phyloP scores from a whole-genome alignment of 1,140 invertebrate genomes.

The Solen grandis region DNA sequence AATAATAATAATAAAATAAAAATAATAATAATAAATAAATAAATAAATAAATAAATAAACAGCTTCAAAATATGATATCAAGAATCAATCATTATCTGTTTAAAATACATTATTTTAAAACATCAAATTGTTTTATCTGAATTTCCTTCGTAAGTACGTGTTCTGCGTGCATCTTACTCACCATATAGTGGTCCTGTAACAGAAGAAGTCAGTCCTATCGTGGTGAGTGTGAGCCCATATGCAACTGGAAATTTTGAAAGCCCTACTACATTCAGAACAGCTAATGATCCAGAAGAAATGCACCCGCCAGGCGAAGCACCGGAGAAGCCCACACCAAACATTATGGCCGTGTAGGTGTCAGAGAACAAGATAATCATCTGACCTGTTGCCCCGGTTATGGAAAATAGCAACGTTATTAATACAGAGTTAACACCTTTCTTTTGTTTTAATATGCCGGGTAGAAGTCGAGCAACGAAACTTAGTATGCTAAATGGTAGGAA shows the following conservation, averaged over 20 bases:
- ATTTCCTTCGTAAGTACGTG: too few relatives aligned
- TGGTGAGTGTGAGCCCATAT: conserved; percentile 5
- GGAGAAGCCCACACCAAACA: conserved; percentile 20
- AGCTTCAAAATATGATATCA: too few relatives aligned
- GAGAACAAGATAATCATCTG: not conserved
- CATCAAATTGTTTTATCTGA: too few relatives aligned
- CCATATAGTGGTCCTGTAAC: not conserved
- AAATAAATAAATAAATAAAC: too few relatives aligned
- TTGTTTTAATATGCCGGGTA: not conserved
- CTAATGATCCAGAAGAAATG: not conserved
- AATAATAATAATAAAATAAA: too few relatives aligned
- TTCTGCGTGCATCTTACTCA: too few relatives aligned
- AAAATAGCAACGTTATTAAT: not conserved
- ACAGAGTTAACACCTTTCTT: not conserved
- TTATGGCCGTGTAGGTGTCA: not conserved
- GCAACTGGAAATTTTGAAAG: not conserved
- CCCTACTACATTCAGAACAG: not conserved
- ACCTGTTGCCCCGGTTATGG: not conserved
- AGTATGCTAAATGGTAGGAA: not conserved
- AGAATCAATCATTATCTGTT: too few relatives aligned
- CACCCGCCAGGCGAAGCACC: conserved; percentile 3
- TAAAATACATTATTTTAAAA: too few relatives aligned
- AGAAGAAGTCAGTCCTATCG: not conserved
- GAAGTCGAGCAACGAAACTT: not conserved
- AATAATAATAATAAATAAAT: too few relatives aligned